phyloP scores from a whole-genome alignment of 2,888 invertebrate species.

The Heliconius sara region DNA sequence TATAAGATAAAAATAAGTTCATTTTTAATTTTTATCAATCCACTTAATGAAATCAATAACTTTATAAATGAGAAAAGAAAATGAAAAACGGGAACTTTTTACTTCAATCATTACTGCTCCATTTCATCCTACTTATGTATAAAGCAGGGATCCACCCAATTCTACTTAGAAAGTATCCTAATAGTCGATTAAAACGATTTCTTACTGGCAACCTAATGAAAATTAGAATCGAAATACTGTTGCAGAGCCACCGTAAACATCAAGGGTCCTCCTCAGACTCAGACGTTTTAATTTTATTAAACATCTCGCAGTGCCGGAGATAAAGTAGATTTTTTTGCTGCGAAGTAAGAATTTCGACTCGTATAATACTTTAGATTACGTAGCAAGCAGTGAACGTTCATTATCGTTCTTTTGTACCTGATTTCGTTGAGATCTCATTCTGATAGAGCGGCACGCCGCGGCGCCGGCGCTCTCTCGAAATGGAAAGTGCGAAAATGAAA shows the following conservation, averaged over 20 bases:
- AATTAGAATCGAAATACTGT: conserved; percentile 69
- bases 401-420: conserved; percentile 84
- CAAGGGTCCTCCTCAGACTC: conserved; percentile 69
- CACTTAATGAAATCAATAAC: not conserved
- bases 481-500: conserved; percentile 85
- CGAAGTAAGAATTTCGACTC: conserved; percentile 82
- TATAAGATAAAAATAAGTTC: not conserved
- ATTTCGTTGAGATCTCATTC: conserved; percentile 84
- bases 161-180: conserved; percentile 24
- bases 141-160: conserved; percentile 13
- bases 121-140: conserved; percentile 22
- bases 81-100: not conserved
- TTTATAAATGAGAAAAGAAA: not conserved
- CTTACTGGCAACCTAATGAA: conserved; percentile 43
- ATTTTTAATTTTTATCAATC: not conserved
- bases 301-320: conserved; percentile 75
- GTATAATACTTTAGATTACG: conserved; percentile 84
- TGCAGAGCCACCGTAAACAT: conserved; percentile 72
- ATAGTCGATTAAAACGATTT: conserved; percentile 59
- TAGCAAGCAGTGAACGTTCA: conserved; percentile 83
- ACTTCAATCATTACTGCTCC: conserved; percentile 19
- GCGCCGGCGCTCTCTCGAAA: conserved; percentile 80
- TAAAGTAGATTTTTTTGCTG: conserved; percentile 82
- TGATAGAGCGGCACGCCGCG: conserved; percentile 81
- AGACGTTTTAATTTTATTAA: conserved; percentile 82